Conservation (phyloP, 2,113 vertebrate genomes). For the Furnarius figulus region DNA sequence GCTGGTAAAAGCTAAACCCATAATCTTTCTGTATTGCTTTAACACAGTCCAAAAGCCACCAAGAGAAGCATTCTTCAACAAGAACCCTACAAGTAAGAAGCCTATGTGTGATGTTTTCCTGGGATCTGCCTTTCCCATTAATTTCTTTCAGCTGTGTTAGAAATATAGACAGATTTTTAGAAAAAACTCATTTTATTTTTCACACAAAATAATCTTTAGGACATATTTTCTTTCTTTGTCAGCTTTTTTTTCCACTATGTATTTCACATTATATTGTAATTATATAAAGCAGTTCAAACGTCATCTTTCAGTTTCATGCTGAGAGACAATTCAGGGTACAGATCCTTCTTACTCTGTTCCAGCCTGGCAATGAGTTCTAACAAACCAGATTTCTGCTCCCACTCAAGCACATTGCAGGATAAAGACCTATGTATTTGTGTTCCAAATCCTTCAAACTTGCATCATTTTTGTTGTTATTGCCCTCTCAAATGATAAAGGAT, state of each 20-base stretch:
- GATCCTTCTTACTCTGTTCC: not conserved
- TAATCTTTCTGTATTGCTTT: not conserved
- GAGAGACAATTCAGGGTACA: not conserved
- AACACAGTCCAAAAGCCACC: not conserved
- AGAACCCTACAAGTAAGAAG: not conserved
- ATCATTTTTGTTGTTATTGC: not conserved
- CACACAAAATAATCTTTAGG: not conserved
- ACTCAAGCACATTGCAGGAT: not conserved
- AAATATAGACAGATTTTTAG: not conserved
- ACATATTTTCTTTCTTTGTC: not conserved
- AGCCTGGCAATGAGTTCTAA: not conserved
- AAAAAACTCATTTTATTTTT: not conserved
- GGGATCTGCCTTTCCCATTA: not conserved
- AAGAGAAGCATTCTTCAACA: not conserved
- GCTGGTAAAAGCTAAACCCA: not conserved
- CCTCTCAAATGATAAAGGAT: not conserved
- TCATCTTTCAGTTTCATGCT: not conserved
- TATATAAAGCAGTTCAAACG: not conserved
- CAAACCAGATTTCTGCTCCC: not conserved
- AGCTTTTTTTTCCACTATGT: not conserved
- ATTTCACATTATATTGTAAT: not conserved
- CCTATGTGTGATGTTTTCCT: not conserved
- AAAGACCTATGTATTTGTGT: not conserved
- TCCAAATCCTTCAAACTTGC: not conserved
- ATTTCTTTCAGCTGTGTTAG: not conserved